phyloP scores from a whole-genome alignment of 2,113 vertebrate species.

The Macrotus californicus region DNA sequence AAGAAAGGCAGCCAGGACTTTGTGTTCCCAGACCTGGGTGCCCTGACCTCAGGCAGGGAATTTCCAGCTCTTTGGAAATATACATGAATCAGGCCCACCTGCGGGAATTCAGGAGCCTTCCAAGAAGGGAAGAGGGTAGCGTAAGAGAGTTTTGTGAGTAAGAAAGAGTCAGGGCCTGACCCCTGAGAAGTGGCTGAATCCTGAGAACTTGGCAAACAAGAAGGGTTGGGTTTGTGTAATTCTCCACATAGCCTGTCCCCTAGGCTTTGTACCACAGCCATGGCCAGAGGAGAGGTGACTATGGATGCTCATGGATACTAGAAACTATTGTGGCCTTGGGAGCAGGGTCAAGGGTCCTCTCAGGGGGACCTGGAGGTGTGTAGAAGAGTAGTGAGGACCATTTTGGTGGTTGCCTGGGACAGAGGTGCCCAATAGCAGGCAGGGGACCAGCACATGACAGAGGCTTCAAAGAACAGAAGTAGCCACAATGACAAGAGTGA shows the following conservation, averaged over 20 bases:
- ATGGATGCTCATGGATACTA: background rate
- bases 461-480: background rate
- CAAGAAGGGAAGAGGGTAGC: background rate
- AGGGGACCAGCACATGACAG: background rate
- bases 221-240: background rate
- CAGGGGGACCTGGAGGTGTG: background rate
- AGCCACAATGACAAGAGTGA: background rate
- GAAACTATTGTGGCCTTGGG: background rate
- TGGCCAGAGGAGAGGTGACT: background rate
- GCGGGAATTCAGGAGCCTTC: background rate
- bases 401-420: background rate
- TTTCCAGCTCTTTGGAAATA: constrained; percentile 38
- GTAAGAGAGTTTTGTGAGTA: background rate
- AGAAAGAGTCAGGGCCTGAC: background rate
- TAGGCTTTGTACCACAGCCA: background rate
- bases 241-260: background rate
- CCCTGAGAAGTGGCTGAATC: background rate
- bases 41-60: constrained; percentile 26
- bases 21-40: constrained; percentile 35
- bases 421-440: background rate
- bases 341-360: background rate
- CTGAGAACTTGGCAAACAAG: background rate
- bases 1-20: constrained; percentile 22
- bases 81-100: constrained; percentile 36
- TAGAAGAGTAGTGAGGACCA: background rate